Evolutionary conservation across 2,113 vertebrate species (phyloP).

Genomic region (Empidonax traillii): DNA sequence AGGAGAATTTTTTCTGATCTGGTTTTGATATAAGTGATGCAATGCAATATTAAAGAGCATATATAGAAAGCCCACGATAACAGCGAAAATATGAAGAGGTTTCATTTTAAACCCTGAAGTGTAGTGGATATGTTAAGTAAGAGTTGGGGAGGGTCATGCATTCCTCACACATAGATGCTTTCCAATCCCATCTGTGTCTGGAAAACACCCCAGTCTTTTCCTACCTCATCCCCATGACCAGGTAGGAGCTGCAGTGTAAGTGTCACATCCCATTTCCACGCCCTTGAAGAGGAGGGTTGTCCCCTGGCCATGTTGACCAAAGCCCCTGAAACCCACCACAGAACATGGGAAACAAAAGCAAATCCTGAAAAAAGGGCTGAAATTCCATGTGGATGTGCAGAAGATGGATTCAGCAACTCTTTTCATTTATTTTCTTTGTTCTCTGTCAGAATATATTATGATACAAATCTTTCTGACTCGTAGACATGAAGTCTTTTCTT

Average conservation of each 20-base stretch:
- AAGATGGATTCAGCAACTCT: neutral
- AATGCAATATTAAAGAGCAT: slow-evolving; percentile 3
- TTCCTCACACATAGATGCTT: neutral
- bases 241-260: neutral
- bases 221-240: neutral
- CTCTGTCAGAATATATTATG: neutral
- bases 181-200: neutral
- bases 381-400: neutral
- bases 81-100: neutral
- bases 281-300: neutral
- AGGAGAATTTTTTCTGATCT: slow-evolving; percentile 31
- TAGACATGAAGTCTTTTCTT: neutral
- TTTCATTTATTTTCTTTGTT: slow-evolving; percentile 4
- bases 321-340: neutral
- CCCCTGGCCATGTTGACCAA: neutral
- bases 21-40: slow-evolving; percentile 52
- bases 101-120: slow-evolving; percentile 32
- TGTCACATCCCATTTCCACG: accelerated
- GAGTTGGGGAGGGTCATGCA: neutral
- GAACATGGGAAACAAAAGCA: neutral
- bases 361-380: neutral
- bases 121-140: neutral
- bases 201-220: neutral
- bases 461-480: neutral
- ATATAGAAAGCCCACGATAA: neutral